Evolutionary conservation across 2,888 invertebrate species (phyloP), one percentile per base, ranked within the genome.

Genomic region (Trissolcus japonicus): DNA sequence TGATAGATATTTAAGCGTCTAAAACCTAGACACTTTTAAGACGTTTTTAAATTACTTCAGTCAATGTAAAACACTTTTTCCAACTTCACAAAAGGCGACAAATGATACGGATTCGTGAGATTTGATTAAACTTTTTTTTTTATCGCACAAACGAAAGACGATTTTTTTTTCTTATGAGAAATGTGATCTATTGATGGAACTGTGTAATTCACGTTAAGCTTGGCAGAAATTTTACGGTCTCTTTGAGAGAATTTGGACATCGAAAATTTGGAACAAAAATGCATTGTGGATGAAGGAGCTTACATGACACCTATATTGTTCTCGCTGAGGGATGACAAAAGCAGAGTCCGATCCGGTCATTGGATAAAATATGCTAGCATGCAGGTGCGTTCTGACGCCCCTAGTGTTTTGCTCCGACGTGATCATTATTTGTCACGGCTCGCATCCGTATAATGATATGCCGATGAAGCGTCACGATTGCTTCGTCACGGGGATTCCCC

Each of bases 381-480:
- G 76, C 76, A 79, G 74, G 66, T 73, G 66, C 66, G 68, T 72
- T 50, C 69, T 57, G 75, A 69, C 61, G 67, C 71, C 72, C 55
- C 74, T 53, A 63, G 55, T 76, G 75, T 77, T 72, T 72, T 76
- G 74, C 76, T 53, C 71, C 51, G 54, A 51, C 63, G 51, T 77
- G 77, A 72, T 62, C 65, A 82, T 83, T 83, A 81, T 85, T 79
- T 80, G 85, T 84, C 83, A 81, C 84, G 82, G 81, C 84, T 83
- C 80, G 82, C 80, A 67, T 79, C 83, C 85, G 83, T 84, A 83
- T 86, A 86, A 86, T 85, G 85, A 85, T 84, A 74, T 76, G 81
- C 80, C 80, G 82, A 84, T 82, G 84, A 80, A 83, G 79, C 82
- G 77, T 74, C 74, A 19, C 4, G 79, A 79, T 83, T 79, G 82